phyloP scores from a whole-genome alignment of 2,113 vertebrate species.

The Anhinga anhinga region DNA sequence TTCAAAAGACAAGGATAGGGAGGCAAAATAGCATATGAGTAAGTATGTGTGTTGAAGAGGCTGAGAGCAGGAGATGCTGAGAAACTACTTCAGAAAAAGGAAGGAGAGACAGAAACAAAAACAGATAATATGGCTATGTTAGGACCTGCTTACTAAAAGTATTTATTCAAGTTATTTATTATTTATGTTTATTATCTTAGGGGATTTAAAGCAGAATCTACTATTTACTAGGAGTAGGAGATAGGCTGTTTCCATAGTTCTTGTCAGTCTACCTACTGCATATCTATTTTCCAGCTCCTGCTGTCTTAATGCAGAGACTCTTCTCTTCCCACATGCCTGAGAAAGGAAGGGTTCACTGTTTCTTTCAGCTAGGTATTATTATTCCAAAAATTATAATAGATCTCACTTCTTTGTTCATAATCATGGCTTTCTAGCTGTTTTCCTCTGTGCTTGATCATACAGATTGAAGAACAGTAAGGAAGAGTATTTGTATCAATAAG shows the following conservation, averaged over 20 bases:
- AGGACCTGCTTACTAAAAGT: background rate
- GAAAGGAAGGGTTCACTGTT: background rate
- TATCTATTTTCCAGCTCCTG: background rate
- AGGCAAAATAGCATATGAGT: background rate
- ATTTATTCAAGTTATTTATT: background rate
- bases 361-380: background rate
- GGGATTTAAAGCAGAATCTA: background rate
- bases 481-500: background rate
- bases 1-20: background rate
- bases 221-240: background rate
- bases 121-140: background rate
- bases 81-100: background rate
- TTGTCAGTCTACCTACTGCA: background rate
- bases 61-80: background rate
- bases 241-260: background rate
- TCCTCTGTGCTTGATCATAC: background rate
- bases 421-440: background rate
- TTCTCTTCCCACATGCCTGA: background rate
- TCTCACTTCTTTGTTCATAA: background rate
- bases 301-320: background rate
- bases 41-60: background rate
- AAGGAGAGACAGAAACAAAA: background rate
- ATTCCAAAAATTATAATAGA: background rate
- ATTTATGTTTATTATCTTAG: background rate
- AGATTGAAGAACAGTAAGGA: background rate